Evolutionary conservation across 2,797 vertebrate genomes (phyloP), one percentile per base, ranked within the genome.

Genomic region (Aphelocoma californica): DNA sequence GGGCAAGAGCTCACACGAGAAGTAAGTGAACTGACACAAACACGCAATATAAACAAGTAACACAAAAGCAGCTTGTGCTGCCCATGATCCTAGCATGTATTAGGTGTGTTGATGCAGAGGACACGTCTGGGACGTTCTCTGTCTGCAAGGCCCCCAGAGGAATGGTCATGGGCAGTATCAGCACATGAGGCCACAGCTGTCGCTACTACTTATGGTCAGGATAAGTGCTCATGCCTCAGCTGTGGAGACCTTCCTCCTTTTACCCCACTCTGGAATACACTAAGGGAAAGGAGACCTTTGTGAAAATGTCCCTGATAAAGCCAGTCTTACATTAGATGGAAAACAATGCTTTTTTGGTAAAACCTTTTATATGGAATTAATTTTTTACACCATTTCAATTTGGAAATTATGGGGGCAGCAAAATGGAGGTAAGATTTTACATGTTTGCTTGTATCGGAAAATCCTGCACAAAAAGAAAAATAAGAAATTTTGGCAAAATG

Each of bases 181-280:
- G 50, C 42, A 44, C 67, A 44, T 24, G 36, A 29, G 14, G 32
- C 6, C 78, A 72, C 36, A 50, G 83, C 50, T 82, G 29, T 28
- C 0, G 0, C 32, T 26, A 3, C 48, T 31, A 7, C 26, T 64
- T 17, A 26, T 0, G 5, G 64, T 31, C 26, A 56, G 24, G 34
- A 1, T 29, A 54, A 53, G 17, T 65, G 48, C 4, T 44, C 19
- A 10, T 24, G 24, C 14, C n/a, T 60, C 31, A 42, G 56, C n/a
- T 67, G 11, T 67, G 61, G 25, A 74, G 28, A 54, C 17, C 29
- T 66, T 79, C 14, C 44, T 88, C 38, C 31, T 74, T 74, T 56
- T 19, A 74, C 5, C 21, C 34, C 0, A 0, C 21, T 61, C 12
- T 1, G 5, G 29, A 70, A 57, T 6, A 85, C 44, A 20, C 8